phyloP scores from a whole-genome alignment of 2,113 vertebrate genomes.

The Bos javanicus region DNA sequence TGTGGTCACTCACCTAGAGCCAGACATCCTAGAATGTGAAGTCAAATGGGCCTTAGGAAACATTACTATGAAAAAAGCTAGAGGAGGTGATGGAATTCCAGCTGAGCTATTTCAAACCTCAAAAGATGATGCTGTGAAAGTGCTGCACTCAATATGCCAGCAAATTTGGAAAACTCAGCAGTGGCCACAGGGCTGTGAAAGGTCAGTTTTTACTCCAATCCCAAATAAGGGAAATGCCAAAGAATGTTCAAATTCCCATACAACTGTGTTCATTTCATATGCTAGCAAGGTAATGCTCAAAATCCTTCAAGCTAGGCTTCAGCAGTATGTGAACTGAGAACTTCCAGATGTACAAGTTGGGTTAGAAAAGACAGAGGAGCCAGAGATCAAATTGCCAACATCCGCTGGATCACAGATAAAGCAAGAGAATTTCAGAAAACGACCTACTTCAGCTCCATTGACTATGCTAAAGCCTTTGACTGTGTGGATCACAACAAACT shows the following conservation, averaged over 20 bases:
- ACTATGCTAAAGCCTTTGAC: not conserved
- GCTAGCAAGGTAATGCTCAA: not conserved
- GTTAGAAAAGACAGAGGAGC: not conserved
- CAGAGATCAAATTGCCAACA: not conserved
- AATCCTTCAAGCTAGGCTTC: not conserved
- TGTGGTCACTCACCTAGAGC: not conserved
- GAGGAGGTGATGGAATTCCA: not conserved
- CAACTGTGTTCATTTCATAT: not conserved
- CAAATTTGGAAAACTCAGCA: not conserved
- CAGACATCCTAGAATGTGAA: not conserved
- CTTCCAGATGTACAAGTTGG: not conserved
- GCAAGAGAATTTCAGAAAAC: not conserved
- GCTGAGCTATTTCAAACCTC: not conserved
- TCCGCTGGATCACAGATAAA: not conserved
- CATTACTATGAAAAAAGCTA: not conserved
- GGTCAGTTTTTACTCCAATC: not conserved
- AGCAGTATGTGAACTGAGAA: not conserved
- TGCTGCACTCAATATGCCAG: not conserved
- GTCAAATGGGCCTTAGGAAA: not conserved
- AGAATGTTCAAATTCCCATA: not conserved
- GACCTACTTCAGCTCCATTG: not conserved
- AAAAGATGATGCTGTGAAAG: not conserved
- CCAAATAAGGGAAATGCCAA: not conserved
- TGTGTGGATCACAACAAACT: not conserved
- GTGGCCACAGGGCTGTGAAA: not conserved